Conservation (phyloP, 1,140 invertebrate genomes). For the Danaus plexippus region DNA sequence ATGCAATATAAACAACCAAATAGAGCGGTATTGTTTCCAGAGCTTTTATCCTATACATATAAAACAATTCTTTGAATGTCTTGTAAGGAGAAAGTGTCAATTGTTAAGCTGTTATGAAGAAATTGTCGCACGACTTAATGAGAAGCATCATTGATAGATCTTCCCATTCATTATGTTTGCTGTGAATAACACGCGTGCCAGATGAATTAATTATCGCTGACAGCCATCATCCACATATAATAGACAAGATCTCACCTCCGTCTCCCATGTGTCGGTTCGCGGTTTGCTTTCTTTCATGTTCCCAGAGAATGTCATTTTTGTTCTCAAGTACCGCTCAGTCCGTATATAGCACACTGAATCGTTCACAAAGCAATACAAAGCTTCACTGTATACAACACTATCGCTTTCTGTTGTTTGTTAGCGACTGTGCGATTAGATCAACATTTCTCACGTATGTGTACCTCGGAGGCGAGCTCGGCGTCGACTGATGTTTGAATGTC, state of each 20-base stretch:
- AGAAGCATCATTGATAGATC: slow-evolving; percentile 35
- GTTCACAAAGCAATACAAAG: slow-evolving; percentile 16
- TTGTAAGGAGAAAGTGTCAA: slow-evolving; percentile 39
- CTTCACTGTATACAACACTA: slow-evolving; percentile 36
- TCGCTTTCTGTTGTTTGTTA: slow-evolving; percentile 50
- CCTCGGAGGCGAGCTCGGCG: slow-evolving; percentile 22
- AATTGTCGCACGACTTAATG: slow-evolving; percentile 44
- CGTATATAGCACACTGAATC: slow-evolving; percentile 37
- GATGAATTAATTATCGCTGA: slow-evolving; percentile 31
- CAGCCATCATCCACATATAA: no score
- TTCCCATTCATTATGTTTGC: slow-evolving; percentile 34
- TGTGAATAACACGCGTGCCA: slow-evolving; percentile 39
- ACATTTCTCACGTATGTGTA: slow-evolving; percentile 18
- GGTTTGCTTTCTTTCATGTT: slow-evolving; percentile 63
- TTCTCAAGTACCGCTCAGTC: slow-evolving; percentile 28
- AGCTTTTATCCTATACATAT: no score
- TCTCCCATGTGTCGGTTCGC: slow-evolving; percentile 55
- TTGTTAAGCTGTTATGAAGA: slow-evolving; percentile 25
- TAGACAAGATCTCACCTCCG: slow-evolving; percentile 45
- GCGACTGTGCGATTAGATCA: slow-evolving; percentile 46
- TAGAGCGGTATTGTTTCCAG: no score
- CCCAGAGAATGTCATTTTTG: slow-evolving; percentile 57
- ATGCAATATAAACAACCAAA: no score
- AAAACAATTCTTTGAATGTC: slow-evolving; percentile 6
- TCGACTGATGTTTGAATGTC: slow-evolving; percentile 16